Conservation (phyloP, 2,888 invertebrate species). For the Drosophila fungiperda region DNA sequence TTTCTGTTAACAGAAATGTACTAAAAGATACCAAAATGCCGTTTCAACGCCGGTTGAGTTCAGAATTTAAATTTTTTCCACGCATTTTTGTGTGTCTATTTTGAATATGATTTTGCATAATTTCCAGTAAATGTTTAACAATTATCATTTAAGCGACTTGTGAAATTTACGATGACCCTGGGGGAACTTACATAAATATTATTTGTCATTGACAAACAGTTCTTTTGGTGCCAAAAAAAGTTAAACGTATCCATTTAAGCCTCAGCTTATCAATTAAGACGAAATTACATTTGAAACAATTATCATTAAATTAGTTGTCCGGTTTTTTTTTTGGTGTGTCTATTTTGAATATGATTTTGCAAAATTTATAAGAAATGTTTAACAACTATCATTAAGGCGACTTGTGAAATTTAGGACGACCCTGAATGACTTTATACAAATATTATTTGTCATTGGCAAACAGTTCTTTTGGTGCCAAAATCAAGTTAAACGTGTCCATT, state of each 20-base stretch:
- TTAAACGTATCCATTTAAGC: neutral
- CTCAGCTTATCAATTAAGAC: slow-evolving; percentile 10
- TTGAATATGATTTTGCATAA: slow-evolving; percentile 9
- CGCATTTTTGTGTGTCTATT: slow-evolving; percentile 12
- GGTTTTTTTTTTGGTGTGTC: neutral
- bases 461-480: slow-evolving; percentile 20
- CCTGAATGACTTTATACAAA: slow-evolving; percentile 4
- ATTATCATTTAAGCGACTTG: slow-evolving; percentile 10
- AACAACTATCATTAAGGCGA: slow-evolving; percentile 6
- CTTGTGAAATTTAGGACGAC: slow-evolving; percentile 18
- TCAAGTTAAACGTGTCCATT: neutral
- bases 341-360: slow-evolving; percentile 6
- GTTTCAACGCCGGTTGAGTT: neutral
- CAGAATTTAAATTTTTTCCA: slow-evolving; percentile 15
- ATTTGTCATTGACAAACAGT: slow-evolving; percentile 17
- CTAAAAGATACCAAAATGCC: slow-evolving; percentile 22
- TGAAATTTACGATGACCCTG: slow-evolving; percentile 13
- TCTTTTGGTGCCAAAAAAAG: slow-evolving; percentile 6
- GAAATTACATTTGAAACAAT: neutral
- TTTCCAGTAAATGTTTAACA: neutral
- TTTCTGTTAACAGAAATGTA: slow-evolving; percentile 1
- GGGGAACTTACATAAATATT: slow-evolving; percentile 7
- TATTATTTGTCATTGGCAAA: slow-evolving; percentile 27
- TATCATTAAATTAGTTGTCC: neutral
- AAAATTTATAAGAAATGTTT: slow-evolving; percentile 1